A percentile compares a stretch with the other conserved stretches of the same genome.
Conservation (phyloP, 1,140 invertebrate species). For the Neotoxoptera formosana region DNA sequence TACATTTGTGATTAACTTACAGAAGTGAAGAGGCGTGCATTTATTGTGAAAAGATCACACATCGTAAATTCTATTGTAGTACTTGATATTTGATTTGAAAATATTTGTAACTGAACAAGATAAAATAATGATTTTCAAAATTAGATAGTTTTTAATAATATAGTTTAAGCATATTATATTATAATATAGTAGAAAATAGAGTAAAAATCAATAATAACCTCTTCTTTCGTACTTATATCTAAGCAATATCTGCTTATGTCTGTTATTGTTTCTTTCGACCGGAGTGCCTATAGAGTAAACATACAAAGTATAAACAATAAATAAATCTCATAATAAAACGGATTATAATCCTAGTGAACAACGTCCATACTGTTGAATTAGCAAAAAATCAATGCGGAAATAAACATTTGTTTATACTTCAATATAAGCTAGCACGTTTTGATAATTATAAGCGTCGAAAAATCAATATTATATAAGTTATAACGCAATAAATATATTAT, state of each 20-base stretch:
- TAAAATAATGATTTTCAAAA: neutral
- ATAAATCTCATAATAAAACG: neutral
- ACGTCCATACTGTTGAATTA: too few species aligned
- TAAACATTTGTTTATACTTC: neutral
- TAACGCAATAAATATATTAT: too few species aligned
- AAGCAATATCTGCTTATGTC: neutral
- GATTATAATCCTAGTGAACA: neutral
- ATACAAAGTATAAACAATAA: neutral
- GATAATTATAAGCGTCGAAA: too few species aligned
- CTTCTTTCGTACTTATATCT: conserved; percentile 2
- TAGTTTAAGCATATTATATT: too few species aligned
- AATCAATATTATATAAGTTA: too few species aligned
- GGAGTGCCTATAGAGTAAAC: neutral
- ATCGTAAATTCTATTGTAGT: conserved; percentile 1
- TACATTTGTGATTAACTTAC: neutral
- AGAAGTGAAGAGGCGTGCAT: neutral
- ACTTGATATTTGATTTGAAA: conserved; percentile 11
- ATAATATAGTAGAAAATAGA: neutral
- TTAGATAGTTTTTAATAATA: neutral
- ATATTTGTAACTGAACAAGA: neutral
- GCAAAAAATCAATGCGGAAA: neutral
- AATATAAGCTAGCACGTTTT: too few species aligned
- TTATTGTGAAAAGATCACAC: neutral
- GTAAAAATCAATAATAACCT: neutral
- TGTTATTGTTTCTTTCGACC: neutral